Percentiles rank a stretch among this genome's conserved stretches.
phyloP scores from a whole-genome alignment of 2,888 invertebrate genomes.

The Pristionchus japonicus region DNA sequence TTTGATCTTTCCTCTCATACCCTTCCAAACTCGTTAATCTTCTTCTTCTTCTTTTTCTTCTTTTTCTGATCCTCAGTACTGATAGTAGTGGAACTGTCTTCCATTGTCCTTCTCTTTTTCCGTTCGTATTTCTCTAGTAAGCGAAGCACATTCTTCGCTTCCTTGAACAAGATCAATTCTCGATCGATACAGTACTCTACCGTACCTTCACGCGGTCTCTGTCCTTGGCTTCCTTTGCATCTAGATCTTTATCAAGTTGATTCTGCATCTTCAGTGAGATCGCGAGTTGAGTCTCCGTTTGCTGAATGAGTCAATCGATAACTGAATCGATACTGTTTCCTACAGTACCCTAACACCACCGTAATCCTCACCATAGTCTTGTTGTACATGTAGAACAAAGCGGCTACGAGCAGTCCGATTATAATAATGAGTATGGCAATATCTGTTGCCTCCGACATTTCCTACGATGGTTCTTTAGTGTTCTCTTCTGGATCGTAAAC shows the following conservation, averaged over 20 bases:
- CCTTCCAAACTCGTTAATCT: conserved; percentile 1
- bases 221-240: not conserved
- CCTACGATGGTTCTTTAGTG: not conserved
- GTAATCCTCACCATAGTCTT: not conserved
- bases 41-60: not conserved
- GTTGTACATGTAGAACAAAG: not conserved
- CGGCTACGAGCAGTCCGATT: not conserved
- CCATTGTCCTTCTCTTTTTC: not conserved
- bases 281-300: not conserved
- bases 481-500: not conserved
- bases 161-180: not conserved
- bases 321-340: not conserved
- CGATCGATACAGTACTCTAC: no score
- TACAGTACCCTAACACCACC: no score
- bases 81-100: not conserved
- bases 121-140: not conserved
- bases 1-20: not conserved
- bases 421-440: conserved; percentile 11
- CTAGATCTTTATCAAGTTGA: no score
- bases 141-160: not conserved
- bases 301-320: not conserved
- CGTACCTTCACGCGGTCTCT: not conserved
- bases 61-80: not conserved
- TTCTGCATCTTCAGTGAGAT: not conserved
- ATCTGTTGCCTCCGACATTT: not conserved